These are phyloP conservation scores for Vidua chalybeata DNA, from an alignment of 2,113 vertebrate species.

Conservation along the genomic window DNA sequence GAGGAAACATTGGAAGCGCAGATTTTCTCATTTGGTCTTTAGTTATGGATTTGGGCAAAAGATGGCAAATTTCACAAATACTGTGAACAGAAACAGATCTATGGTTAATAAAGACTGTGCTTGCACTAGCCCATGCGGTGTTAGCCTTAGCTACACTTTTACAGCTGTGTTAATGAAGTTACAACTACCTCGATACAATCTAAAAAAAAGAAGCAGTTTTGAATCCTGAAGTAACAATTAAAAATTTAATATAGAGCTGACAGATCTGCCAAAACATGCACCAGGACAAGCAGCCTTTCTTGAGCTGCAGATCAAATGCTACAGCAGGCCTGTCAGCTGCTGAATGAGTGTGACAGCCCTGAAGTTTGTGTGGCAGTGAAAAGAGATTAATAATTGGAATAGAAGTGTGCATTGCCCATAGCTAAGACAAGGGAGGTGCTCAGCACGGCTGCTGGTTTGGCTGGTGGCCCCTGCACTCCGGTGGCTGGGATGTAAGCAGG, in stretches of 20 bases:
- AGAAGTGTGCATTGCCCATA: background rate
- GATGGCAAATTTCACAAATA: background rate
- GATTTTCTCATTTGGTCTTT: background rate
- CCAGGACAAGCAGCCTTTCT: background rate
- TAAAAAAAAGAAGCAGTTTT: background rate
- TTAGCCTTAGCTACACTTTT: background rate
- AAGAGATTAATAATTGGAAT: background rate
- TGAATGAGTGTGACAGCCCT: background rate
- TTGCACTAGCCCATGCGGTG: accelerated
- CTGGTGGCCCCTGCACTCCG: background rate
- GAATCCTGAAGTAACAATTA: background rate
- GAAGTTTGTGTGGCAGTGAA: background rate
- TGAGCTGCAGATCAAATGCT: background rate
- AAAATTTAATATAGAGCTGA: background rate
- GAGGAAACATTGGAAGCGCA: background rate
- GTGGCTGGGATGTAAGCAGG: background rate
- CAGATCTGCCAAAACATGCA: background rate
- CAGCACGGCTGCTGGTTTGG: background rate
- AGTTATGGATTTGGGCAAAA: background rate
- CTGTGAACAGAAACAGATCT: background rate
- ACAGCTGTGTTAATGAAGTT: background rate
- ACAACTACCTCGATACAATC: background rate
- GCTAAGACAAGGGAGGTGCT: background rate
- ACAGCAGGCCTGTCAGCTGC: background rate
- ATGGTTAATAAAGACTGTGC: background rate